These are phyloP conservation scores for Orycteropus afer DNA, from an alignment of 2,113 vertebrate species.

Conservation along the genomic window DNA sequence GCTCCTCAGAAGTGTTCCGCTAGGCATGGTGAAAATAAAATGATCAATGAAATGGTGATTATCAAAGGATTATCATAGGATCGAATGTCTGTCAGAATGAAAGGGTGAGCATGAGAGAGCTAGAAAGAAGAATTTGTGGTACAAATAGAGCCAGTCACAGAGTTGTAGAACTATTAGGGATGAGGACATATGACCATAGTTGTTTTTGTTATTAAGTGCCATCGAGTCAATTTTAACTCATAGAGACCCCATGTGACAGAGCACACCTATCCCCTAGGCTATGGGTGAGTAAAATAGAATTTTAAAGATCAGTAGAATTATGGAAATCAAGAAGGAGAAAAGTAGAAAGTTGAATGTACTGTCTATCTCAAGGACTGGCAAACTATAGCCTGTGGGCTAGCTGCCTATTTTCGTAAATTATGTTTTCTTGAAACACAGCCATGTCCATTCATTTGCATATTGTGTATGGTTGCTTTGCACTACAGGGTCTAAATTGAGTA, in stretches of 20 bases:
- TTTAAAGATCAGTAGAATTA: neutral
- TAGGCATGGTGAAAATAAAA: neutral
- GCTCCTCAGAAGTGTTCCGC: neutral
- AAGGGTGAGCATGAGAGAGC: neutral
- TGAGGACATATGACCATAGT: neutral
- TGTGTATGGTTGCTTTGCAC: neutral
- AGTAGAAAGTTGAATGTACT: neutral
- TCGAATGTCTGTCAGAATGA: neutral
- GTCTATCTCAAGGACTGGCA: neutral
- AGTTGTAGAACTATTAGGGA: neutral
- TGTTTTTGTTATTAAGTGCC: neutral
- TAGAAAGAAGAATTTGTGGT: neutral
- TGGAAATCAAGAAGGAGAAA: neutral
- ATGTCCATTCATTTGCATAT: neutral
- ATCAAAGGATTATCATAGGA: neutral
- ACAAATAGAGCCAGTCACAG: neutral
- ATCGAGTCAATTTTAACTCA: neutral
- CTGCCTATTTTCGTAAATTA: slow-evolving; percentile 1
- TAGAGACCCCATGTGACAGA: neutral
- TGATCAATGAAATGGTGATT: neutral
- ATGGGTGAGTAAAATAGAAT: neutral
- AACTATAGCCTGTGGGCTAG: neutral
- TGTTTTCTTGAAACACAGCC: neutral
- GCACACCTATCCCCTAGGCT: neutral
- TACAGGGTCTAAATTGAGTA: neutral